Conservation (phyloP, 2,888 invertebrate genomes). For the Zele albiditarsus region DNA sequence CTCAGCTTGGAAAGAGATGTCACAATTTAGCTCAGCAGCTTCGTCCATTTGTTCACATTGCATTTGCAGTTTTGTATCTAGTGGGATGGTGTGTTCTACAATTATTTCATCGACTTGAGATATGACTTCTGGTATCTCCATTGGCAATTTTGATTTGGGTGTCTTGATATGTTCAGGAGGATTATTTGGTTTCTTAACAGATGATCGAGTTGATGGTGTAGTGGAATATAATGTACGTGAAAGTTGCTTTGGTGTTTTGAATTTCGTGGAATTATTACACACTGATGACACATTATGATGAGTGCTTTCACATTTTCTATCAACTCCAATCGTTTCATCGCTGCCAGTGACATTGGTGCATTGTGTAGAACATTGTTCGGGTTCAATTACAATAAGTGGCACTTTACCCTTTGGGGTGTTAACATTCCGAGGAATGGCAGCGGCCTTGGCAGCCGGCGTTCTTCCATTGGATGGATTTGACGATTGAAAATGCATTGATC, state of each 20-base stretch:
- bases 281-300: not conserved
- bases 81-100: too few relatives aligned
- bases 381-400: not conserved
- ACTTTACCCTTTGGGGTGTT: not conserved
- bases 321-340: not conserved
- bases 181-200: not conserved
- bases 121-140: not conserved
- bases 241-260: not conserved
- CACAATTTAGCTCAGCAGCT: not conserved
- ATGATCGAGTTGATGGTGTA: not conserved
- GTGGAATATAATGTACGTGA: not conserved
- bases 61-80: not conserved
- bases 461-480: not conserved
- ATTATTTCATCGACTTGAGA: not conserved
- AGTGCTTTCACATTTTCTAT: not conserved
- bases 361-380: not conserved
- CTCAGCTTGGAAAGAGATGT: not conserved
- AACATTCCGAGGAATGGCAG: not conserved
- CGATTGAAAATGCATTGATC: not conserved
- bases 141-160: not conserved
- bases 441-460: slow-evolving; percentile 6
- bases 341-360: not conserved
- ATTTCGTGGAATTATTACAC: not conserved
- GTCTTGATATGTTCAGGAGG: not conserved
- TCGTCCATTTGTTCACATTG: not conserved